phyloP scores from a whole-genome alignment of 2,888 invertebrate species.

The Netelia inedita region DNA sequence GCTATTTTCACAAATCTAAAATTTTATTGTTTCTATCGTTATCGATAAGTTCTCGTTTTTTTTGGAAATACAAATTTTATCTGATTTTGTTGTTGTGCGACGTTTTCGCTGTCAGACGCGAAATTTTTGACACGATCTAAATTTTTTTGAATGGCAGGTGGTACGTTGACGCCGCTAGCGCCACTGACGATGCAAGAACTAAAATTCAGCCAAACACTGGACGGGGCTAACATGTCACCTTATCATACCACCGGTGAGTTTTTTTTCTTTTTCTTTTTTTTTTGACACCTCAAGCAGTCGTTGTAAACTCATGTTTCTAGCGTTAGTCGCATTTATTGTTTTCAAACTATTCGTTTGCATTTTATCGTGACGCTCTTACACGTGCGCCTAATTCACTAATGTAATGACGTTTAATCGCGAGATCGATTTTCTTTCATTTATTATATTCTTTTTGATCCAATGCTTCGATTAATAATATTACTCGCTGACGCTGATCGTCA shows the following conservation, averaged over 20 bases:
- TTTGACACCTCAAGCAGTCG: slow-evolving; percentile 71
- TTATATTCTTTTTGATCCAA: slow-evolving; percentile 15
- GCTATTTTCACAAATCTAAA: background rate
- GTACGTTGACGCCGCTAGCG: slow-evolving; percentile 90
- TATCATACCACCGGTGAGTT: slow-evolving; percentile 89
- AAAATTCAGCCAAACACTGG: slow-evolving; percentile 89
- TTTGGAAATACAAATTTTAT: background rate
- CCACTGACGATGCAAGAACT: slow-evolving; percentile 92
- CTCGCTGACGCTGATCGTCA: slow-evolving; percentile 12
- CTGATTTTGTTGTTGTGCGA: background rate
- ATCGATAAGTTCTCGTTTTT: background rate
- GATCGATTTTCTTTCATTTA: slow-evolving; percentile 13
- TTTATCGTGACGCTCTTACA: background rate
- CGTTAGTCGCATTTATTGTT: background rate
- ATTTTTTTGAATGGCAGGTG: slow-evolving; percentile 85
- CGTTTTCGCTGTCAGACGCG: background rate
- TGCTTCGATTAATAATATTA: slow-evolving; percentile 22
- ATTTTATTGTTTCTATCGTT: background rate
- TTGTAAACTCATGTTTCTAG: slow-evolving; percentile 18
- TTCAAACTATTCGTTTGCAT: slow-evolving; percentile 23
- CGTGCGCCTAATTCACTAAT: slow-evolving; percentile 22
- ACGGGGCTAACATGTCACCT: slow-evolving; percentile 88
- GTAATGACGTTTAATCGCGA: background rate
- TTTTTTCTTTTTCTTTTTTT: slow-evolving; percentile 69
- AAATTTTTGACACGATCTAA: background rate